A percentile compares a stretch with the other conserved stretches of the same genome.
phyloP scores from a whole-genome alignment of 2,797 vertebrate genomes.

The Phylloscopus collybita region DNA sequence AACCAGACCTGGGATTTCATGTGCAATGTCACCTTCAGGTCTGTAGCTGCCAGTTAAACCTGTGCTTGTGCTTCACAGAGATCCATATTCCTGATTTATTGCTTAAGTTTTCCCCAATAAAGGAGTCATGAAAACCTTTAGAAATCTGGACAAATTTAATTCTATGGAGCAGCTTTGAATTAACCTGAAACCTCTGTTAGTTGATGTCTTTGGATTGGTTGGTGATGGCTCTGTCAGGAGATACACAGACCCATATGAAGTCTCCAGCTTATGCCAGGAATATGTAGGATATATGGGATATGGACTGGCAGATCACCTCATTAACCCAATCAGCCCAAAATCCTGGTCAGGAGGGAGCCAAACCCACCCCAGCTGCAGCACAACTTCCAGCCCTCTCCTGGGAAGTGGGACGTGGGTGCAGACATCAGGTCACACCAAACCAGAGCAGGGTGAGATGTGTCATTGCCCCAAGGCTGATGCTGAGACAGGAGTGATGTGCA shows the following conservation, averaged over 20 bases:
- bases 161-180: not conserved
- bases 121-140: not conserved
- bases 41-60: not conserved
- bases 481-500: not conserved
- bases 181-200: not conserved
- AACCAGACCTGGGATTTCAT: not conserved
- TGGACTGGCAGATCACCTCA: not conserved
- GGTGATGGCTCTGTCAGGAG: not conserved
- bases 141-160: not conserved
- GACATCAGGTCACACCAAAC: not conserved
- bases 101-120: accelerated
- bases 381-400: not conserved
- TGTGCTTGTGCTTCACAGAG: not conserved
- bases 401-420: accelerated
- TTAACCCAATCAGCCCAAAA: not conserved
- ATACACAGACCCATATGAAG: not conserved
- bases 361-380: not conserved
- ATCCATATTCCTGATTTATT: not conserved
- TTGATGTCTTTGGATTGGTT: not conserved
- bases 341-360: not conserved
- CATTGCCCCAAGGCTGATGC: not conserved
- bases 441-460: accelerated
- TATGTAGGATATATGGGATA: not conserved
- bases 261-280: not conserved
- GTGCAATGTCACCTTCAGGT: not conserved